Evolutionary conservation across 2,113 vertebrate species (phyloP).

Genomic region (Macquaria ambigua): DNA sequence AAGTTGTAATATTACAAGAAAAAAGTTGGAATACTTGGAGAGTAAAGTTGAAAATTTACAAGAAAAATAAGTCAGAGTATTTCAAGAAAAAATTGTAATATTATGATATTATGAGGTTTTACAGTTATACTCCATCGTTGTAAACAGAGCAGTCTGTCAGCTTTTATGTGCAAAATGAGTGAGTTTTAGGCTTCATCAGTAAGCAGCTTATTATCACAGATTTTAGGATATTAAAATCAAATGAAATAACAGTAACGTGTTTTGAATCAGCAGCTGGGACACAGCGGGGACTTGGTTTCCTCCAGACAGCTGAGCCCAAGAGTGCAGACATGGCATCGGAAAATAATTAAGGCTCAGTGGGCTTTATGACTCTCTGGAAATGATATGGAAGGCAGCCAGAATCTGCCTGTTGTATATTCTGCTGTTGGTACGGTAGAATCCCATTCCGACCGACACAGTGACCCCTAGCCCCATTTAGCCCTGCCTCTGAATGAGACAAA

Average conservation of each 20-base stretch:
- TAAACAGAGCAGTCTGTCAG: background rate
- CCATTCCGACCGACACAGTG: background rate
- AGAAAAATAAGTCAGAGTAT: too few relatives aligned
- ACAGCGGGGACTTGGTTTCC: background rate
- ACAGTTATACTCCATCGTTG: background rate
- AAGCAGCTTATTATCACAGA: background rate
- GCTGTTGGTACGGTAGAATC: background rate
- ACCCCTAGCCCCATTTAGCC: background rate
- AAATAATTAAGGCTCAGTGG: background rate
- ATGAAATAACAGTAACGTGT: background rate
- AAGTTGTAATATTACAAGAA: background rate
- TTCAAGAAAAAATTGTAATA: too few relatives aligned
- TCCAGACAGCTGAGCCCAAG: background rate
- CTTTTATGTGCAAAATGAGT: background rate
- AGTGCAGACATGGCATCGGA: background rate
- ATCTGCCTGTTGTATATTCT: background rate
- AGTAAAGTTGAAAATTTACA: background rate
- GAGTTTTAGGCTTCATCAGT: background rate
- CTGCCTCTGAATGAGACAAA: background rate
- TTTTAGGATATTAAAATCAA: background rate
- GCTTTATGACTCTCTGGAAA: background rate
- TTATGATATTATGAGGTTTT: background rate
- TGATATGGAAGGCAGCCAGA: background rate
- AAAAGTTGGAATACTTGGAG: background rate
- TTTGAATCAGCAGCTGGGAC: background rate